Evolutionary conservation across 2,797 vertebrate genomes (phyloP).

Genomic region (Characodon lateralis): DNA sequence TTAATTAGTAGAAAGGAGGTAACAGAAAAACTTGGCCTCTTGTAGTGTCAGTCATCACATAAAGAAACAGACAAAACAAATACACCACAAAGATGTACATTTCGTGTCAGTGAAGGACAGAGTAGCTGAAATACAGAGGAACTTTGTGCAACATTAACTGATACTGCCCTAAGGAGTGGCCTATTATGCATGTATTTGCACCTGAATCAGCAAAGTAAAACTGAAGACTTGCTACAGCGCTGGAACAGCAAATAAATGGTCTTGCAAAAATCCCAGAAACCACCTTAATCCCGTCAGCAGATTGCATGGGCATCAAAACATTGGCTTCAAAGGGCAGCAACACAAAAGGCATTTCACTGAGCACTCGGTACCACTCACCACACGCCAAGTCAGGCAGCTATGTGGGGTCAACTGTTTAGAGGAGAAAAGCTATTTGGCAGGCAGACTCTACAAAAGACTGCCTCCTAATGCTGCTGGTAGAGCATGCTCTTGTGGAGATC

Average conservation of each 20-base stretch:
- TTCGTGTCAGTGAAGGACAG: constrained; percentile 35
- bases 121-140: constrained; percentile 25
- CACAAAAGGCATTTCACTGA: constrained; percentile 45
- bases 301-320: constrained; percentile 44
- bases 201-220: constrained; percentile 65
- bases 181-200: constrained; percentile 55
- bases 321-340: constrained; percentile 6
- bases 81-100: constrained; percentile 46
- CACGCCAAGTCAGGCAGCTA: constrained; percentile 15
- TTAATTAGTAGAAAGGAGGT: constrained; percentile 50
- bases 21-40: constrained; percentile 32
- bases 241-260: constrained; percentile 52
- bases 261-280: constrained; percentile 49
- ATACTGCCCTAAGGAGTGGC: constrained; percentile 50
- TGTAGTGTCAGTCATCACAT: constrained; percentile 28
- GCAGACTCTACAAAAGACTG: constrained; percentile 18
- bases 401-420: constrained; percentile 45
- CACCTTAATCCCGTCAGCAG: constrained; percentile 46
- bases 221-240: constrained; percentile 58
- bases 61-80: constrained; percentile 42
- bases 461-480: constrained; percentile 37
- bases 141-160: constrained; percentile 21
- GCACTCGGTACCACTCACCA: constrained; percentile 32
- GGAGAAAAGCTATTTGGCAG: constrained; percentile 41
- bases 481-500: constrained; percentile 42